phyloP scores from a whole-genome alignment of 2,888 invertebrate species.

The Asteroscopus sphinx region DNA sequence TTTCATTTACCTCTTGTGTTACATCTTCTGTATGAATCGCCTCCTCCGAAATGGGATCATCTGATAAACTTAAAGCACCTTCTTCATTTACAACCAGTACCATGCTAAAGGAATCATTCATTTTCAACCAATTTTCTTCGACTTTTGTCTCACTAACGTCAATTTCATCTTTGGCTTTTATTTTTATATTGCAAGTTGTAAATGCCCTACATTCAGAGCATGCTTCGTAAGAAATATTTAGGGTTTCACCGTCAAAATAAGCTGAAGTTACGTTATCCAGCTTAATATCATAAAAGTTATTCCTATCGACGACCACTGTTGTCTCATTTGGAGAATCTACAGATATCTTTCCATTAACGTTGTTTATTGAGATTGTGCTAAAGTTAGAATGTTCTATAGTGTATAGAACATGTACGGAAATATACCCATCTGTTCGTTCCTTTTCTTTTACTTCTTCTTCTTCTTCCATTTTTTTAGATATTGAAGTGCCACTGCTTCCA shows the following conservation, averaged over 20 bases:
- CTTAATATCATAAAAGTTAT: conserved; percentile 73
- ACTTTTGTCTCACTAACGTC: conserved; percentile 57
- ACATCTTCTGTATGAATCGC: conserved; percentile 52
- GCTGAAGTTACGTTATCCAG: conserved; percentile 76
- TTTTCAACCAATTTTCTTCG: conserved; percentile 74
- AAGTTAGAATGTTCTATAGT: conserved; percentile 87
- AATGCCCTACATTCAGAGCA: conserved; percentile 73
- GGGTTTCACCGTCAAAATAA: conserved; percentile 73
- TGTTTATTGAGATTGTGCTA: conserved; percentile 85
- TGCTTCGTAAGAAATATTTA: conserved; percentile 75
- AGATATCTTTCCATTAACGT: conserved; percentile 69
- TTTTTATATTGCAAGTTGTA: conserved; percentile 74
- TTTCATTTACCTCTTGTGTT: conserved; percentile 22
- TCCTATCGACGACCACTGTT: conserved; percentile 64
- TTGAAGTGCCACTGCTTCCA: conserved; percentile 56
- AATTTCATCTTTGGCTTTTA: conserved; percentile 62
- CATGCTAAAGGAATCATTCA: conserved; percentile 80
- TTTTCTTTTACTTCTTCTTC: conserved; percentile 60
- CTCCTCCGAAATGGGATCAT: conserved; percentile 63
- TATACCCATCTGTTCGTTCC: conserved; percentile 74
- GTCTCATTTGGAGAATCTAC: conserved; percentile 79
- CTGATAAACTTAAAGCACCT: conserved; percentile 70
- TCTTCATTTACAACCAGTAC: conserved; percentile 76
- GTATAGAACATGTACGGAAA: conserved; percentile 75
- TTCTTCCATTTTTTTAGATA: conserved; percentile 63